Conservation (phyloP, 2,113 vertebrate genomes). For the Leptodactylus fuscus region DNA sequence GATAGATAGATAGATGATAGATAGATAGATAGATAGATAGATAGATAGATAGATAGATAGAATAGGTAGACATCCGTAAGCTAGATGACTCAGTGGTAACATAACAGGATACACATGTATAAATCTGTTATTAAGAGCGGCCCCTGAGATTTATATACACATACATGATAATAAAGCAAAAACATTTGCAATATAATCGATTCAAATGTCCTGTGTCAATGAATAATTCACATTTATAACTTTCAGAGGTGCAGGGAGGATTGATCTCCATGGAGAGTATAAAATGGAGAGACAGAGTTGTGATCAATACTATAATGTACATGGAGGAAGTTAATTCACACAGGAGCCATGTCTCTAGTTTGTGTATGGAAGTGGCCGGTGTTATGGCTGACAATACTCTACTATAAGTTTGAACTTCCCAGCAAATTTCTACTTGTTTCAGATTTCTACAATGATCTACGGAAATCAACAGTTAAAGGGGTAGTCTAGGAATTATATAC, state of each 20-base stretch:
- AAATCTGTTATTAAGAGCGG: slow-evolving; percentile 31
- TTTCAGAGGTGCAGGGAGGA: slow-evolving; percentile 48
- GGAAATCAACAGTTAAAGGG: too few species aligned
- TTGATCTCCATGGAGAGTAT: slow-evolving; percentile 44
- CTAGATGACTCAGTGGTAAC: slow-evolving; percentile 9
- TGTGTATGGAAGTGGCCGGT: background rate
- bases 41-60: background rate
- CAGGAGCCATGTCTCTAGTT: slow-evolving; percentile 14
- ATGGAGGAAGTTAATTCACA: slow-evolving; percentile 43
- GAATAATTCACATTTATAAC: slow-evolving; percentile 48
- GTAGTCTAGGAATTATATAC: too few species aligned
- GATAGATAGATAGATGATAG: too few species aligned
- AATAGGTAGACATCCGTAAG: background rate
- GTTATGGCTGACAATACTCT: background rate
- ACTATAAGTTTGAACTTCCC: background rate
- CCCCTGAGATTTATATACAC: slow-evolving; percentile 37
- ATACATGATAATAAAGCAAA: slow-evolving; percentile 40
- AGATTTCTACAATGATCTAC: too few species aligned
- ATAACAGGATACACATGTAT: slow-evolving; percentile 31
- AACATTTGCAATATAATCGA: slow-evolving; percentile 49
- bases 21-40: too few species aligned
- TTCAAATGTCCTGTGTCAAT: slow-evolving; percentile 48
- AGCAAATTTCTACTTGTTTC: too few species aligned
- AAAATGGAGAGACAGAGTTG: slow-evolving; percentile 40
- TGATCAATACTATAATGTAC: slow-evolving; percentile 51